These are phyloP conservation scores for Pachymerium ferrugineum DNA, from an alignment of 2,888 invertebrate species.

Conservation along the genomic window DNA sequence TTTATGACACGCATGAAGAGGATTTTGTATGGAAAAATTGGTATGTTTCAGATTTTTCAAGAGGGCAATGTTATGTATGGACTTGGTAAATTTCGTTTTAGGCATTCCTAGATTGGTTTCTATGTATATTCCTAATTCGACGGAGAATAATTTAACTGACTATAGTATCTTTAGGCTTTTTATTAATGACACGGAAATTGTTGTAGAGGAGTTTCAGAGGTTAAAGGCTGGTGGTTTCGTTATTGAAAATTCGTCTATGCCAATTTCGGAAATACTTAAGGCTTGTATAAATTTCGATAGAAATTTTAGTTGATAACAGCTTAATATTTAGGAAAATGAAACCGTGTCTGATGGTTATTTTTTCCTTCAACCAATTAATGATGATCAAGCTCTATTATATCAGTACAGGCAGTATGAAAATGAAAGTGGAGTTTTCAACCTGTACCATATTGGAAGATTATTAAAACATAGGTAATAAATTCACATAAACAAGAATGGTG, in stretches of 20 bases:
- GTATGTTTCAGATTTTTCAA: not conserved
- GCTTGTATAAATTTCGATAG: too few species aligned
- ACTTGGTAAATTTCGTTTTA: not conserved
- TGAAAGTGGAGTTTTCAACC: not conserved
- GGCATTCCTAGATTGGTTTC: not conserved
- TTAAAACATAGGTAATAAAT: not conserved
- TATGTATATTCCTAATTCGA: not conserved
- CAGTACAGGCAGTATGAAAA: not conserved
- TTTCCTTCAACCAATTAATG: not conserved
- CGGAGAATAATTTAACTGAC: not conserved
- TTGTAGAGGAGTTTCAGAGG: not conserved
- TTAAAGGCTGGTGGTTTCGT: not conserved
- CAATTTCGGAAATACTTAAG: not conserved
- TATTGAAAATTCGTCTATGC: not conserved
- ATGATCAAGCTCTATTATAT: not conserved
- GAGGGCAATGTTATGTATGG: not conserved
- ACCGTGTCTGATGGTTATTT: too few species aligned
- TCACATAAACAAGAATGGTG: not conserved
- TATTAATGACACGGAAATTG: not conserved
- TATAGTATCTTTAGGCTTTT: not conserved
- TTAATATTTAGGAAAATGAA: too few species aligned
- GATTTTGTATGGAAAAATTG: constrained; percentile 3
- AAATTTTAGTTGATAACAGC: too few species aligned
- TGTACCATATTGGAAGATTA: not conserved
- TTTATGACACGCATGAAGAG: not conserved